Percentiles rank a stretch among this genome's conserved stretches.
Conservation (phyloP, 2,113 vertebrate genomes). For the Parus major region DNA sequence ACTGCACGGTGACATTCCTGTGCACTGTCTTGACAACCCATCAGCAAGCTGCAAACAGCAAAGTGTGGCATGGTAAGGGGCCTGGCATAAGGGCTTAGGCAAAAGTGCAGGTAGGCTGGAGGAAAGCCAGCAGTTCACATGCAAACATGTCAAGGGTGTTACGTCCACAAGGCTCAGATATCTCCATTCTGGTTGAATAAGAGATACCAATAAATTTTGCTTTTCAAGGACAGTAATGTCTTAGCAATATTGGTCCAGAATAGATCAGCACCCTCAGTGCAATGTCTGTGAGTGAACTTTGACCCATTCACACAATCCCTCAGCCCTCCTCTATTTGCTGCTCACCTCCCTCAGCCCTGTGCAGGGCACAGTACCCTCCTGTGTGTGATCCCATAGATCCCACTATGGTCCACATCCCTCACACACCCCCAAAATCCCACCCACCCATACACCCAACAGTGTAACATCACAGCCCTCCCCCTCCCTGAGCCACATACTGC, state of each 20-base stretch:
- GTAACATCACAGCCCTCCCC: neutral
- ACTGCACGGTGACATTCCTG: rapidly evolving
- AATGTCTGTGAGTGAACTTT: neutral
- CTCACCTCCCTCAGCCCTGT: neutral
- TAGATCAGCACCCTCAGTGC: neutral
- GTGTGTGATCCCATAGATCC: neutral
- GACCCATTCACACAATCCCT: neutral
- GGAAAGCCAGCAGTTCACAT: slow-evolving; percentile 6
- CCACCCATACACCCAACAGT: neutral
- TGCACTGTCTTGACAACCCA: slow-evolving; percentile 23
- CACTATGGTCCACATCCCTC: neutral
- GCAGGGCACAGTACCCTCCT: neutral
- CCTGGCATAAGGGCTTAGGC: neutral
- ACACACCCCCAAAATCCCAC: neutral
- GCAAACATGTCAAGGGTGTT: neutral
- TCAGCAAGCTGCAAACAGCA: slow-evolving; percentile 44
- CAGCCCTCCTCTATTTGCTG: neutral
- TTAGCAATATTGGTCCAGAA: neutral
- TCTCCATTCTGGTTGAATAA: neutral
- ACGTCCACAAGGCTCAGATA: neutral
- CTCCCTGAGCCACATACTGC: neutral
- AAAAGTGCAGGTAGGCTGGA: neutral
- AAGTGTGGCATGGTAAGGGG: neutral
- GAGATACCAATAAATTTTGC: neutral
- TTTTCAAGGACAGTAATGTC: neutral